phyloP scores from a whole-genome alignment of 2,113 vertebrate genomes.

The Blennius ocellaris region DNA sequence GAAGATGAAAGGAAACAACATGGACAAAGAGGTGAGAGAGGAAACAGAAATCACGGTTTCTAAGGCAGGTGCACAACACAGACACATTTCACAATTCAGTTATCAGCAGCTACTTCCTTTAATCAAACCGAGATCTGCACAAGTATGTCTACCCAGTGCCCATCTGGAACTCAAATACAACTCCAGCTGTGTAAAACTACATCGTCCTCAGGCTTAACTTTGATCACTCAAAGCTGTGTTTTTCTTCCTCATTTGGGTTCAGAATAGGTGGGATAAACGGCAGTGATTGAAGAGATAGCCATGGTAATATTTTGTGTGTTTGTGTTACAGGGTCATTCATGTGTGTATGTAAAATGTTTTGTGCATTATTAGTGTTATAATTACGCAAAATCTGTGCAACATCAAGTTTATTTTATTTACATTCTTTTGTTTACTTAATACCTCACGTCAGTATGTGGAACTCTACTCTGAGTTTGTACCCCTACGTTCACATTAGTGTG shows the following conservation, averaged over 20 bases:
- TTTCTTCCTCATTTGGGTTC: neutral
- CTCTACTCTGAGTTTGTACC: too few relatives aligned
- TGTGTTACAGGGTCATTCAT: too few relatives aligned
- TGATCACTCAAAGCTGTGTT: constrained; percentile 1
- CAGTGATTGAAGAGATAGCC: neutral
- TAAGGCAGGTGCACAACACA: neutral
- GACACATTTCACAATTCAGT: neutral
- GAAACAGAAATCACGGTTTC: neutral
- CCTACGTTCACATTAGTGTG: too few relatives aligned
- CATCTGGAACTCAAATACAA: constrained; percentile 32
- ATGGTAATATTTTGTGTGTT: neutral
- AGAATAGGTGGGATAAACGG: neutral
- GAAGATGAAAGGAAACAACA: constrained; percentile 28
- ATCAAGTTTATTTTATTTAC: too few relatives aligned
- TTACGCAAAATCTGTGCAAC: too few relatives aligned
- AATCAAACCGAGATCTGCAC: constrained; percentile 21
- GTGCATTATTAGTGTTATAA: too few relatives aligned
- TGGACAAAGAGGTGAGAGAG: neutral
- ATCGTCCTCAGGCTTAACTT: constrained; percentile 21
- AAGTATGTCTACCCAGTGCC: neutral
- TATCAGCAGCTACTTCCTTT: constrained; percentile 2
- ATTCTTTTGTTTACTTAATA: too few relatives aligned
- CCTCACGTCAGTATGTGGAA: too few relatives aligned
- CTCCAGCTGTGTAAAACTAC: constrained; percentile 27
- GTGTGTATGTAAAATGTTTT: too few relatives aligned